phyloP scores from a whole-genome alignment of 2,797 vertebrate genomes.

The Columba guinea region DNA sequence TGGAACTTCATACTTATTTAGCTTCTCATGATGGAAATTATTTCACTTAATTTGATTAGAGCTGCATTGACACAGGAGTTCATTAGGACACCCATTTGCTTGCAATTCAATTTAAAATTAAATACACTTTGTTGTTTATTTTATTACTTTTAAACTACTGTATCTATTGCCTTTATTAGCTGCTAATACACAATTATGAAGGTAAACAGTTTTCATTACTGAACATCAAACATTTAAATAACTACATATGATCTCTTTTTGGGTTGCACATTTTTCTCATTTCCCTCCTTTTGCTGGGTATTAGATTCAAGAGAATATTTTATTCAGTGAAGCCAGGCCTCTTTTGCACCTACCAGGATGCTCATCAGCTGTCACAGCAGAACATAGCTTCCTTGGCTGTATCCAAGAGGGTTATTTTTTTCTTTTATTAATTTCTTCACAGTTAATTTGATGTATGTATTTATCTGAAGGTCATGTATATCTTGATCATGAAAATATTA shows the following conservation, averaged over 20 bases:
- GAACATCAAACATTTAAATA: conserved; percentile 72
- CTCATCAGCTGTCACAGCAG: not conserved
- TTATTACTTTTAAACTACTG: conserved; percentile 84
- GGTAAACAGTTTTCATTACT: conserved; percentile 79
- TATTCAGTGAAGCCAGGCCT: not conserved
- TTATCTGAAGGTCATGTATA: not conserved
- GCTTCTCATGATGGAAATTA: conserved; percentile 73
- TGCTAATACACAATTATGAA: conserved; percentile 79
- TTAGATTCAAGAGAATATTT: not conserved
- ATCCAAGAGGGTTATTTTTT: not conserved
- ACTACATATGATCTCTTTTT: conserved; percentile 36
- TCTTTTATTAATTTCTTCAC: not conserved
- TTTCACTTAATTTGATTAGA: conserved; percentile 77
- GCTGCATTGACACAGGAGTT: conserved; percentile 72
- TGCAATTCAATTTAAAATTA: conserved; percentile 84
- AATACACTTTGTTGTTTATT: conserved; percentile 82
- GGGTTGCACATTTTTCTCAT: conserved; percentile 24
- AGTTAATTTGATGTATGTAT: not conserved
- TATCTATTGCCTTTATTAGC: conserved; percentile 80
- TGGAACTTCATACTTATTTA: conserved; percentile 71
- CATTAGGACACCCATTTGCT: conserved; percentile 79
- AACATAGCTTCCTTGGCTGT: not conserved
- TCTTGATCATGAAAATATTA: not conserved
- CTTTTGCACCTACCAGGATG: not conserved
- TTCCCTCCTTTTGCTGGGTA: not conserved